Evolutionary conservation across 2,797 vertebrate species (phyloP).

Genomic region (Microctenopoma stevenorrisi): DNA sequence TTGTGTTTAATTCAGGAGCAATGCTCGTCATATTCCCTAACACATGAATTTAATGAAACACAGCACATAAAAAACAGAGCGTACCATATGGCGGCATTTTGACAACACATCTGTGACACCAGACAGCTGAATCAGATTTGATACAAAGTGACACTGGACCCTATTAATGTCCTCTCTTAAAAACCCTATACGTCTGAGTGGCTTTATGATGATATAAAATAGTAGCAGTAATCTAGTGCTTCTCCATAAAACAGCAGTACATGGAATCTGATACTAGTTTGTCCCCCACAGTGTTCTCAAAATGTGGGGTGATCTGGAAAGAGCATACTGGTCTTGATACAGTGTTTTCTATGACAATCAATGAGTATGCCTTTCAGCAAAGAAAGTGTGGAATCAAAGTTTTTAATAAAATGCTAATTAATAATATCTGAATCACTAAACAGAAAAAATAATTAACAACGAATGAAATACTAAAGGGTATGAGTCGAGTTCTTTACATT

Average conservation of each 20-base stretch:
- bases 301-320: constrained; percentile 9
- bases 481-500: constrained; percentile 65
- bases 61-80: constrained; percentile 12
- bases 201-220: constrained; percentile 74
- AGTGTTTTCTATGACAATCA: constrained; percentile 18
- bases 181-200: constrained; percentile 69
- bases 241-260: constrained; percentile 71
- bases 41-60: constrained; percentile 44
- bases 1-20: constrained; percentile 33
- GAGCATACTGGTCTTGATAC: constrained; percentile 1
- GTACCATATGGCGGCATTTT: constrained; percentile 53
- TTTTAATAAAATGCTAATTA: background rate
- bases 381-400: background rate
- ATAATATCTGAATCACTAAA: constrained; percentile 3
- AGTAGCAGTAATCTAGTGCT: constrained; percentile 68
- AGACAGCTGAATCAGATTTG: constrained; percentile 63
- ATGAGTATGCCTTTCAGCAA: constrained; percentile 3
- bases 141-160: constrained; percentile 72
- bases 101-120: constrained; percentile 55
- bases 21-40: constrained; percentile 20
- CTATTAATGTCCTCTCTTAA: constrained; percentile 76
- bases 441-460: background rate
- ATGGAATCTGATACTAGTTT: constrained; percentile 64
- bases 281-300: constrained; percentile 42
- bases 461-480: background rate